Conservation (phyloP, 2,113 vertebrate species). For the Eubucco bourcierii region DNA sequence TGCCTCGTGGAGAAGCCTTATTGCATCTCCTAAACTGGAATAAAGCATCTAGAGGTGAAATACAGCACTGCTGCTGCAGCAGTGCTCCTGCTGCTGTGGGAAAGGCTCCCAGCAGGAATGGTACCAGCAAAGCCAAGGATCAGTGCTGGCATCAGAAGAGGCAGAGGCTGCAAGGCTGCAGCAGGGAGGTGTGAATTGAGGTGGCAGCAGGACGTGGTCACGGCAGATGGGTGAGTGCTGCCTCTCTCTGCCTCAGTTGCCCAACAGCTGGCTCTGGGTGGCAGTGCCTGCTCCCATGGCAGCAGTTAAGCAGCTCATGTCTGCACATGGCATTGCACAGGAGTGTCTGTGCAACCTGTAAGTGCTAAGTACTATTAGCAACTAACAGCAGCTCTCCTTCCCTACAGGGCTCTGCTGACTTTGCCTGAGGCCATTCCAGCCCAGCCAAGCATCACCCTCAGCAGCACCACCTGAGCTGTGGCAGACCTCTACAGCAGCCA, state of each 20-base stretch:
- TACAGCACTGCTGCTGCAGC: fast-evolving
- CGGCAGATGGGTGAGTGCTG: neutral
- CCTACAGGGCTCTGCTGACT: conserved; percentile 13
- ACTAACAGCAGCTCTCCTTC: conserved; percentile 13
- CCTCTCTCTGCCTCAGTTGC: conserved; percentile 38
- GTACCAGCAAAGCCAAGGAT: neutral
- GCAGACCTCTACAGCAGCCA: neutral
- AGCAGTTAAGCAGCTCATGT: conserved; percentile 1
- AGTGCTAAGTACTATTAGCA: conserved; percentile 57
- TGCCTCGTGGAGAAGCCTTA: neutral
- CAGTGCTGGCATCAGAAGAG: neutral
- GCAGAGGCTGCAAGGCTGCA: neutral
- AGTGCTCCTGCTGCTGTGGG: neutral
- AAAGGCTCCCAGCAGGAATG: neutral
- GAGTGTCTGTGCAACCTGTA: neutral
- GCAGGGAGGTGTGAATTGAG: neutral
- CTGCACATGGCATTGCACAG: neutral
- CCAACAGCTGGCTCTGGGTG: neutral
- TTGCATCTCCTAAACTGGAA: neutral
- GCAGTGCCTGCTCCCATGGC: neutral
- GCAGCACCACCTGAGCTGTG: neutral
- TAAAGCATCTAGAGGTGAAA: neutral
- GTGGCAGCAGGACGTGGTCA: fast-evolving
- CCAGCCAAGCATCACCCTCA: conserved; percentile 25
- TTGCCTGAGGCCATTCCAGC: conserved; percentile 54